Percentiles rank a stretch among this genome's conserved stretches.
phyloP scores from a whole-genome alignment of 2,113 vertebrate species.

The Macquaria ambigua region DNA sequence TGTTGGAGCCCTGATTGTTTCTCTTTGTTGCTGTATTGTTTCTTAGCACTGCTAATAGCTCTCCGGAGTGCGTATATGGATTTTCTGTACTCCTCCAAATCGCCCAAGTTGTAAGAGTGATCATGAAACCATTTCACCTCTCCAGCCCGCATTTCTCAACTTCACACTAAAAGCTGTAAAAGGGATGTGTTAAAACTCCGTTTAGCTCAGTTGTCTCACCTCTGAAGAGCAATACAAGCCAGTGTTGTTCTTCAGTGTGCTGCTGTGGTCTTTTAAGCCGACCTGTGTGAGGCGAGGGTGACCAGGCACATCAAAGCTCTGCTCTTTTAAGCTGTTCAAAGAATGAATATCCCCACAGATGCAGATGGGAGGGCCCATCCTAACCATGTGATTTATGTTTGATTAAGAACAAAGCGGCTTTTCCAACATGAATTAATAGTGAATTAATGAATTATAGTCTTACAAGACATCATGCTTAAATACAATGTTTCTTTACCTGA shows the following conservation, averaged over 20 bases:
- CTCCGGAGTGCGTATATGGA: too few relatives aligned
- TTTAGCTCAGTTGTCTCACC: not conserved
- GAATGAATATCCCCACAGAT: constrained; percentile 32
- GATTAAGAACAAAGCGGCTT: constrained; percentile 35
- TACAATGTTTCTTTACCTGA: not conserved
- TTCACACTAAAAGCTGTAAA: not conserved
- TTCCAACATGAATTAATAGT: constrained; percentile 5
- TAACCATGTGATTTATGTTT: constrained; percentile 27
- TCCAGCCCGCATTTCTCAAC: not conserved
- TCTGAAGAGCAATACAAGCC: not conserved
- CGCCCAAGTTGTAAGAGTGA: too few relatives aligned
- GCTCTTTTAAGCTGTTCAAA: constrained; percentile 49
- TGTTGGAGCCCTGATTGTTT: too few relatives aligned
- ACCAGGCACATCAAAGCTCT: constrained; percentile 54
- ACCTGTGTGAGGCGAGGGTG: constrained; percentile 15
- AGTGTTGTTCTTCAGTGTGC: not conserved
- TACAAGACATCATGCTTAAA: not conserved
- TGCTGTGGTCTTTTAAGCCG: constrained; percentile 6
- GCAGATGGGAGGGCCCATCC: constrained; percentile 14
- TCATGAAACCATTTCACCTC: not conserved
- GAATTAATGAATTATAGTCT: not conserved
- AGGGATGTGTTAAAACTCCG: not conserved
- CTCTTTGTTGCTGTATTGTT: too few relatives aligned
- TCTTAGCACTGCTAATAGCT: too few relatives aligned
- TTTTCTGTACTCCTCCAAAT: too few relatives aligned